These are phyloP conservation scores for Petrosia ficiformis DNA, from an alignment of 37 sponge, comb jelly and placozoan genomes.

Conservation along the genomic window DNA sequence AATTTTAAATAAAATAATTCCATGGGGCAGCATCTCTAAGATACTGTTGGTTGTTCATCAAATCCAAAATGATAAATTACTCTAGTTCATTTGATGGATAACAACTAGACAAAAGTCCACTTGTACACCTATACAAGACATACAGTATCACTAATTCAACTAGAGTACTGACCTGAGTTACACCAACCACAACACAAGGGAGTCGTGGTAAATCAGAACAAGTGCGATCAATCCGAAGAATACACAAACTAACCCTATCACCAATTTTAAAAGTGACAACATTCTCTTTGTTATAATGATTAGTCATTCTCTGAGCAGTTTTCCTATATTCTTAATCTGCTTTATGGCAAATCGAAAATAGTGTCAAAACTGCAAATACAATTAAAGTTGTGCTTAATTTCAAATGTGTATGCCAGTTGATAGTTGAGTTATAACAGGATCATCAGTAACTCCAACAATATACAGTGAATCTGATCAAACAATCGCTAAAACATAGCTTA, in stretches of 20 bases:
- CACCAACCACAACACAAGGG: constrained; percentile 35
- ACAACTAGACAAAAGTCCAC: constrained; percentile 32
- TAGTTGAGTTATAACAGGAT: too few species aligned
- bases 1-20: constrained; percentile 12
- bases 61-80: constrained; percentile 10
- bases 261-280: constrained; percentile 15
- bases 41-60: constrained; percentile 7
- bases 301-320: constrained; percentile 34
- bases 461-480: too few species aligned
- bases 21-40: constrained; percentile 3
- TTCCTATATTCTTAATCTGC: constrained; percentile 30
- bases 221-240: constrained; percentile 44
- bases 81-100: constrained; percentile 34
- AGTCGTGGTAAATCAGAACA: constrained; percentile 43
- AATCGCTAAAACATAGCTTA: too few species aligned
- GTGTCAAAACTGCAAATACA: too few species aligned
- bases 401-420: too few species aligned
- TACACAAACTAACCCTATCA: constrained; percentile 20
- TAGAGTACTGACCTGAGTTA: too few species aligned
- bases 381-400: too few species aligned
- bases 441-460: too few species aligned
- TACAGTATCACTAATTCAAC: not conserved
- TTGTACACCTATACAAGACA: constrained; percentile 9
- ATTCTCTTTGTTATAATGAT: constrained; percentile 7
- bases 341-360: too few species aligned